A percentile compares a stretch with the other conserved stretches of the same genome.
These are phyloP conservation scores for Saxidomus purpurata DNA, from an alignment of 1,140 invertebrate species.

Conservation along the genomic window DNA sequence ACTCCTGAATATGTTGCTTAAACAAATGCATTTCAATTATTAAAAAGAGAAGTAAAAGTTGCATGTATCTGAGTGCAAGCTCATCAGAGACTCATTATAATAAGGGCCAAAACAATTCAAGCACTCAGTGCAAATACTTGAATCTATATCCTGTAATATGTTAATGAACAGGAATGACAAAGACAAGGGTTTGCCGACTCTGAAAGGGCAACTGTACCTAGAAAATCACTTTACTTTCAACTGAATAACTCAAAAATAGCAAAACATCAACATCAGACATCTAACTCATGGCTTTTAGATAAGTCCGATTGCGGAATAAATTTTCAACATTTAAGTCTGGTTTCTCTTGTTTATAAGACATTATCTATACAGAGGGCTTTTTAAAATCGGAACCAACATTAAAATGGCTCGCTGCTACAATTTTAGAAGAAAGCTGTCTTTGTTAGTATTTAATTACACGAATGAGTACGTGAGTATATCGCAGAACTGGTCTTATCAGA, in stretches of 20 bases:
- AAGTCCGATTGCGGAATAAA: neutral
- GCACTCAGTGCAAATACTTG: neutral
- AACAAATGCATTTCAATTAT: conserved; percentile 27
- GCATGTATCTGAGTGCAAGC: neutral
- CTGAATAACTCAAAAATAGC: neutral
- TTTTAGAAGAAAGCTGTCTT: neutral
- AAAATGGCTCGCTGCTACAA: neutral
- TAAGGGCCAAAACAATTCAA: conserved; percentile 9
- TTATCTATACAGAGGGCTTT: neutral
- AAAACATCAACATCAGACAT: too few relatives aligned
- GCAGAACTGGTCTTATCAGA: conserved; percentile 56
- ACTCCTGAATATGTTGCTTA: neutral
- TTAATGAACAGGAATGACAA: conserved; percentile 8
- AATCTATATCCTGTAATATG: conserved; percentile 1
- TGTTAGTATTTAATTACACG: conserved; percentile 35
- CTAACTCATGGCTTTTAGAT: neutral
- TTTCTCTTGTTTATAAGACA: neutral
- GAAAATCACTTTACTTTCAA: neutral
- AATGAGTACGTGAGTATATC: conserved; percentile 49
- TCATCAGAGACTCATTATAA: neutral
- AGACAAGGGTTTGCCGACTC: neutral
- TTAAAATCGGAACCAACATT: neutral
- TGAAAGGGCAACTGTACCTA: conserved; percentile 2
- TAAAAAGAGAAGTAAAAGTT: neutral
- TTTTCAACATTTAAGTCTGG: neutral